phyloP scores from a whole-genome alignment of 2,113 vertebrate genomes.

The Phaetusa simplex region DNA sequence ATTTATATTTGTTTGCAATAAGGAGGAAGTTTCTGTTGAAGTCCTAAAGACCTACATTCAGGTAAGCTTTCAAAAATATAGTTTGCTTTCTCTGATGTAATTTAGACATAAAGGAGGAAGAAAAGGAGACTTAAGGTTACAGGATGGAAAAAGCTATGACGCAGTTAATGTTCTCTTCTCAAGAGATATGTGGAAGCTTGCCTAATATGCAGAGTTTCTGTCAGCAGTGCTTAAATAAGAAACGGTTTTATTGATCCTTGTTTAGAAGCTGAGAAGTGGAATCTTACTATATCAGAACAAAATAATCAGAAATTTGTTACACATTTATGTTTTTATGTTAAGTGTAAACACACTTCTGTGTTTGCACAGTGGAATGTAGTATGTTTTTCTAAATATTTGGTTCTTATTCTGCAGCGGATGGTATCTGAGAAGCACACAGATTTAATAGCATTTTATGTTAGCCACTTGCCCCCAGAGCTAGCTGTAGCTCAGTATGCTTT shows the following conservation, averaged over 20 bases:
- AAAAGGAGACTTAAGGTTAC: background rate
- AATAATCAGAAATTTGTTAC: background rate
- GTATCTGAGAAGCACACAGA: constrained; percentile 85
- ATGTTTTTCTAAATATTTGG: background rate
- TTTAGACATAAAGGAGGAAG: background rate
- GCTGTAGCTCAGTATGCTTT: constrained; percentile 86
- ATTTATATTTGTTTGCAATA: constrained; percentile 35
- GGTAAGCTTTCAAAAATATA: constrained; percentile 67
- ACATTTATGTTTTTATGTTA: background rate
- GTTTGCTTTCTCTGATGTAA: background rate
- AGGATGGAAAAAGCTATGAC: background rate
- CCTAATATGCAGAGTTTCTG: background rate
- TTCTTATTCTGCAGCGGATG: constrained; percentile 74
- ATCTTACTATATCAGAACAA: background rate
- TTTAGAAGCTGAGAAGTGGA: background rate
- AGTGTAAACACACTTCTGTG: background rate
- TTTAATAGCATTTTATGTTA: constrained; percentile 92
- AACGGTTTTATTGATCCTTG: background rate
- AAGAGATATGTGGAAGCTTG: background rate
- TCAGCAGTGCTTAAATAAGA: background rate
- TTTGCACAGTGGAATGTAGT: background rate
- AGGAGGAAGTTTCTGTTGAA: constrained; percentile 90
- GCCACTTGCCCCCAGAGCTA: constrained; percentile 86
- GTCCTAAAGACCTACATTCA: constrained; percentile 88
- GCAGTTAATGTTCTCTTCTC: background rate